Conservation (phyloP, 2,888 invertebrate genomes). For the Halictus quadricinctus region DNA sequence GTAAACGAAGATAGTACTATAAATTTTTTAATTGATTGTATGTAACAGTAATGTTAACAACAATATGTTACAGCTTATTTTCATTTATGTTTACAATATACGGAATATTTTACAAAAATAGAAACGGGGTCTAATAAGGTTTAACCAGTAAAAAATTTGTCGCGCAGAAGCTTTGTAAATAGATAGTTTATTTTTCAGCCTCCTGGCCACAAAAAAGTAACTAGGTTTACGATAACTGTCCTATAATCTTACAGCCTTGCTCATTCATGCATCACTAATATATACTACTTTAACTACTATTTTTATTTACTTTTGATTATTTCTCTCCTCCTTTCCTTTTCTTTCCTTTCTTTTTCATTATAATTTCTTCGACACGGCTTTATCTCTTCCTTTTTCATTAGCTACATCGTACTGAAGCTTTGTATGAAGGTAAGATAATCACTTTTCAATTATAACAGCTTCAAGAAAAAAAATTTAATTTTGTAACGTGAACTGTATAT, state of each 20-base stretch:
- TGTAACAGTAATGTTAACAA: too few species aligned
- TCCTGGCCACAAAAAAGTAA: neutral
- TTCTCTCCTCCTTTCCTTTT: neutral
- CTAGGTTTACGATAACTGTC: neutral
- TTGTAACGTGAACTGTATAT: neutral
- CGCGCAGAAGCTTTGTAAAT: too few species aligned
- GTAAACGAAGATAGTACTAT: too few species aligned
- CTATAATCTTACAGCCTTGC: neutral
- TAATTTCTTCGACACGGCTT: neutral
- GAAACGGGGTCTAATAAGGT: too few species aligned
- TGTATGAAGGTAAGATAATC: neutral
- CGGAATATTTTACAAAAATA: too few species aligned
- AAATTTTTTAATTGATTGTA: too few species aligned
- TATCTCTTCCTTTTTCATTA: neutral
- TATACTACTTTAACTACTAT: neutral
- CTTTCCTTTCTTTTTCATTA: neutral
- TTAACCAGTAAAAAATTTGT: too few species aligned
- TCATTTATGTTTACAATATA: too few species aligned
- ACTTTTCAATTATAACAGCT: neutral
- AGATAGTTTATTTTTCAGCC: neutral
- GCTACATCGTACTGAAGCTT: neutral
- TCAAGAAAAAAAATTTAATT: too few species aligned
- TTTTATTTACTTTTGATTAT: neutral
- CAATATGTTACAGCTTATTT: too few species aligned
- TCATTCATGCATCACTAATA: neutral